These are phyloP conservation scores for Drosophila bipectinata DNA, from an alignment of 1,140 invertebrate species.

Conservation along the genomic window DNA sequence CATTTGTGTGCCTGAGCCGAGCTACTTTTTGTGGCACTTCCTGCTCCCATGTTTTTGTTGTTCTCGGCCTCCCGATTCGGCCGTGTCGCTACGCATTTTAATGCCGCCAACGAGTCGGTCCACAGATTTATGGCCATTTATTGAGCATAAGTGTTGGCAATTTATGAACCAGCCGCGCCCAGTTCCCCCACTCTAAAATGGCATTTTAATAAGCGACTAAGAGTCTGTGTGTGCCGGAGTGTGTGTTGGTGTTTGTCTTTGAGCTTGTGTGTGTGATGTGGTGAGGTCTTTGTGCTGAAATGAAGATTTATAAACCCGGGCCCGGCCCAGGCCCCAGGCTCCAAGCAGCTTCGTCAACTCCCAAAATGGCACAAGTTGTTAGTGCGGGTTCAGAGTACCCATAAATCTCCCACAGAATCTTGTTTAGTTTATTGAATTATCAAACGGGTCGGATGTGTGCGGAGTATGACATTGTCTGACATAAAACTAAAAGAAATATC, in stretches of 20 bases:
- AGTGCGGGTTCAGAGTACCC: constrained; percentile 66
- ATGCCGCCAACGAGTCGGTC: constrained; percentile 45
- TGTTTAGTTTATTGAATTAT: constrained; percentile 81
- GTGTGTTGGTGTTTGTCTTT: constrained; percentile 12
- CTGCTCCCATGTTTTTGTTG: constrained; percentile 42
- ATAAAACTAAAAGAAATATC: constrained; percentile 76
- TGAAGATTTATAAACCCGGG: constrained; percentile 72
- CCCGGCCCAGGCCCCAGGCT: constrained; percentile 16
- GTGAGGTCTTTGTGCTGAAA: constrained; percentile 40
- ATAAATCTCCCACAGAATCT: constrained; percentile 76
- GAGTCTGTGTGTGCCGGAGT: not conserved
- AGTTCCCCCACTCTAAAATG: constrained; percentile 35
- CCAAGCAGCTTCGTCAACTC: constrained; percentile 29
- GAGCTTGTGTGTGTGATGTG: not conserved
- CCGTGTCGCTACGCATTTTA: constrained; percentile 60
- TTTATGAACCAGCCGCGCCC: constrained; percentile 64
- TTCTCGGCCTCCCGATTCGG: constrained; percentile 2
- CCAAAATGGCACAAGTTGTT: constrained; percentile 19
- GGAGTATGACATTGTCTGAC: constrained; percentile 54
- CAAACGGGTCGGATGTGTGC: constrained; percentile 35
- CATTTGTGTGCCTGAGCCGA: constrained; percentile 26
- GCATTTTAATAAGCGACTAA: constrained; percentile 71
- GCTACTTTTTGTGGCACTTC: constrained; percentile 13
- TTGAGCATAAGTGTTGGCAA: constrained; percentile 76
- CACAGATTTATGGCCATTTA: constrained; percentile 69